phyloP scores from a whole-genome alignment of 2,797 vertebrate species.

The Mormyrus proboscirostris region DNA sequence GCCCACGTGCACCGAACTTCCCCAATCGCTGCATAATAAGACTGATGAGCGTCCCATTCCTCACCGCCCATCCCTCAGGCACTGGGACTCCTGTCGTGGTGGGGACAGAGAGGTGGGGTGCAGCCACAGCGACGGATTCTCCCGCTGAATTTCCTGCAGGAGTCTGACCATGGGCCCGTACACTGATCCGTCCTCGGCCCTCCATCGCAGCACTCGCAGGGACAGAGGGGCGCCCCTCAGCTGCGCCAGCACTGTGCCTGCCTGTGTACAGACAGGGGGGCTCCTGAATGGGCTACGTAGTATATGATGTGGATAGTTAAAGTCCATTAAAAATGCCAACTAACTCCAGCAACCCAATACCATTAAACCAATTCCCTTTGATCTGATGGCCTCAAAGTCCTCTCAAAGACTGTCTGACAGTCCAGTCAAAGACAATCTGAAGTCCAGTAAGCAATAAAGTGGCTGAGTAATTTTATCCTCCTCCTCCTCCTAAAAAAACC shows the following conservation, averaged over 20 bases:
- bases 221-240: conserved; percentile 58
- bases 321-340: background rate
- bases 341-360: background rate
- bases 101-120: conserved; percentile 25
- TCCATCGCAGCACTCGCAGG: conserved; percentile 61
- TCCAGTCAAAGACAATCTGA: background rate
- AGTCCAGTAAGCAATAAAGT: background rate
- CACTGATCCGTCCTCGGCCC: conserved; percentile 47
- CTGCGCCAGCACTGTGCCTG: conserved; percentile 56
- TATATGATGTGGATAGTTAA: background rate
- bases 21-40: background rate
- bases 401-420: background rate
- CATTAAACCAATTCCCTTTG: background rate
- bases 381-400: background rate
- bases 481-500: background rate
- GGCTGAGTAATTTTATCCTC: background rate
- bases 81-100: conserved; percentile 37
- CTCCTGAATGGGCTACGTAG: background rate
- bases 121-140: conserved; percentile 61
- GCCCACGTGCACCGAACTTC: background rate
- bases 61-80: conserved; percentile 65
- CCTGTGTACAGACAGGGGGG: conserved; percentile 46
- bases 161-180: conserved; percentile 64
- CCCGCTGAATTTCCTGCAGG: conserved; percentile 57
- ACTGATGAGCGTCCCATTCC: background rate